Evolutionary conservation across 53 echinoderm and acorn worm species (phyloP).

Genomic region (Holothuria scabra): DNA sequence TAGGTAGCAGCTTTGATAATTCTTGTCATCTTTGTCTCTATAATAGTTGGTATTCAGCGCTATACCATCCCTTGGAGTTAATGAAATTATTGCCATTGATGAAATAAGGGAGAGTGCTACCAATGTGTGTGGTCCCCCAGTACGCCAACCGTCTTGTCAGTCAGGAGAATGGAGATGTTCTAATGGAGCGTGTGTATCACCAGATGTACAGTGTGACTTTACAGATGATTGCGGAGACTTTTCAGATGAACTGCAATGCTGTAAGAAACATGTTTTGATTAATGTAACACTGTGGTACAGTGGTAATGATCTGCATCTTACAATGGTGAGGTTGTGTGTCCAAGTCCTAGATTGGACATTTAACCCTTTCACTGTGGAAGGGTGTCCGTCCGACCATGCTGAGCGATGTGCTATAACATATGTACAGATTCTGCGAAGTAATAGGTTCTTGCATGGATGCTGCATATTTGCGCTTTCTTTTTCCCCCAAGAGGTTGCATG

Average conservation of each 20-base stretch:
- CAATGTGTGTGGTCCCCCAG: conserved; percentile 5
- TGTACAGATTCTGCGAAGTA: too few species aligned
- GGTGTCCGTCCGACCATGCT: too few species aligned
- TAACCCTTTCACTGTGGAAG: too few species aligned
- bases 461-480: too few species aligned
- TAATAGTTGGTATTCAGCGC: neutral
- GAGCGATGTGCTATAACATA: too few species aligned
- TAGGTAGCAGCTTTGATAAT: too few species aligned
- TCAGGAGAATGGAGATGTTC: conserved; percentile 57
- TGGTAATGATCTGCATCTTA: too few species aligned
- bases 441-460: too few species aligned
- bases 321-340: too few species aligned
- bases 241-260: conserved; percentile 58
- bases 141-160: conserved; percentile 38
- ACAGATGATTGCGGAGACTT: conserved; percentile 68
- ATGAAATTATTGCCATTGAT: conserved; percentile 16
- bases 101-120: neutral
- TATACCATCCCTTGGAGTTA: neutral
- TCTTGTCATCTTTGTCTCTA: neutral
- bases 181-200: conserved; percentile 53
- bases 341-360: too few species aligned
- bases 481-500: too few species aligned
- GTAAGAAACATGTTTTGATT: conserved; percentile 10
- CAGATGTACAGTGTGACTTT: conserved; percentile 48
- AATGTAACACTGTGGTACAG: too few species aligned